phyloP scores from a whole-genome alignment of 2,113 vertebrate species.

The Ahaetulla prasina region DNA sequence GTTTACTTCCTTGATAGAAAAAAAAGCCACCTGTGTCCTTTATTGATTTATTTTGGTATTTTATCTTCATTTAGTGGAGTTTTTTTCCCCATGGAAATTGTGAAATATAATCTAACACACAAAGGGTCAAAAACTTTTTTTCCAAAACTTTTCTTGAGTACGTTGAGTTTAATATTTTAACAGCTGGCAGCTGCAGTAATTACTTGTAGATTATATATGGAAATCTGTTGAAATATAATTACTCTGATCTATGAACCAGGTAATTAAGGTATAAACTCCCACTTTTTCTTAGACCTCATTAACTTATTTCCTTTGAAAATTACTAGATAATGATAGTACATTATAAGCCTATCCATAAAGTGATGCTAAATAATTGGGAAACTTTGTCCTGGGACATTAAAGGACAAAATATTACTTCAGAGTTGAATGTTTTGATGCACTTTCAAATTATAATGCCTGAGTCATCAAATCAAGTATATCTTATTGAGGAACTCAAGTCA shows the following conservation, averaged over 20 bases:
- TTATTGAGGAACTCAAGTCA: background rate
- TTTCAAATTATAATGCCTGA: constrained; percentile 31
- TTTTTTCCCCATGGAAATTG: background rate
- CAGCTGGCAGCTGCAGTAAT: constrained; percentile 63
- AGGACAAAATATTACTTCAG: constrained; percentile 53
- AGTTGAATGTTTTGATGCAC: constrained; percentile 13
- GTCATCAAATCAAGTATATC: background rate
- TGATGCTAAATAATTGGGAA: constrained; percentile 59
- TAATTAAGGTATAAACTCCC: constrained; percentile 65
- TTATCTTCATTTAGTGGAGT: background rate
- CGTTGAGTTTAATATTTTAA: constrained; percentile 55
- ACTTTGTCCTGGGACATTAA: constrained; percentile 46
- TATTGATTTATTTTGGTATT: background rate
- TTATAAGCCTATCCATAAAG: constrained; percentile 55
- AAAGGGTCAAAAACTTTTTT: constrained; percentile 35
- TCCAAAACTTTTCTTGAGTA: constrained; percentile 49
- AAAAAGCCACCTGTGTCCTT: background rate
- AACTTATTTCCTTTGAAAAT: constrained; percentile 64
- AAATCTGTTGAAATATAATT: constrained; percentile 66
- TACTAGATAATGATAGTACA: constrained; percentile 56
- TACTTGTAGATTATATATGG: constrained; percentile 60
- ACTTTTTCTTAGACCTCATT: constrained; percentile 61
- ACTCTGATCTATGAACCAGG: constrained; percentile 65
- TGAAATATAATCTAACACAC: constrained; percentile 34
- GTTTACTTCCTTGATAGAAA: background rate